Evolutionary conservation across 1,140 invertebrate species (phyloP), one percentile per base, ranked within the genome.

Genomic region (Schmidtea mediterranea): DNA sequence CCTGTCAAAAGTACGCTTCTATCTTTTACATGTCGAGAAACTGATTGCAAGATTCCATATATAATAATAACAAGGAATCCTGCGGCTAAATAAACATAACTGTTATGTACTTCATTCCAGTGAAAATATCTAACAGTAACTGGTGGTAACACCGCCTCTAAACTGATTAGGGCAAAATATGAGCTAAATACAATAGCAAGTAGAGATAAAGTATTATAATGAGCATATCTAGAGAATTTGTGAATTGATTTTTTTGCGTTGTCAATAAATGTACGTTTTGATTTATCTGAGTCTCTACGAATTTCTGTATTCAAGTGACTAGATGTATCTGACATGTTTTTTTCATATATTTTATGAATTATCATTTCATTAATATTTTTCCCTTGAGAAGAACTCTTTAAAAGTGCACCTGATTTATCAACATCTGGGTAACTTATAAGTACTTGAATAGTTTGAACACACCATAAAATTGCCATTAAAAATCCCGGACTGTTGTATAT

Each of bases 381-480:
- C 5, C 43, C 43, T 13, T 32, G 26, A 6, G 26, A 32, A 6
- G 5, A 3, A 32, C 26, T 32, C 10, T 32, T 32, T 10, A 32
- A 32, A 6, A 32, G 10, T 32, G 26, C 26, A 6, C 26, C 26
- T 32, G 12, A 19, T 45, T 45, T 21, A 45, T 45, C 43, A 45
- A 45, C 21, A n/a, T 32, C 26, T 8, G 46, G 46, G 23, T 48
- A 48, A 6, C 36, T 23, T 18, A 40, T 19, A 23, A 48, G 36
- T 8, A 40, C 16, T 6, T 32, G 26, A 24, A 48, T 5, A 15
- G 46, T 48, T 13, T 48, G 46, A 37, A 48, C 36, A 24, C 10
- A 18, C 46, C 46, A 48, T 15, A 48, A 40, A 5, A 48, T 37
- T 15, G 46, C 24, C 46, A 48, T 32, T 3, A 48, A 10, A 8